Percentiles rank a stretch among this genome's conserved stretches.
phyloP scores from a whole-genome alignment of 2,888 invertebrate species.

The Agrochola lychnidis region DNA sequence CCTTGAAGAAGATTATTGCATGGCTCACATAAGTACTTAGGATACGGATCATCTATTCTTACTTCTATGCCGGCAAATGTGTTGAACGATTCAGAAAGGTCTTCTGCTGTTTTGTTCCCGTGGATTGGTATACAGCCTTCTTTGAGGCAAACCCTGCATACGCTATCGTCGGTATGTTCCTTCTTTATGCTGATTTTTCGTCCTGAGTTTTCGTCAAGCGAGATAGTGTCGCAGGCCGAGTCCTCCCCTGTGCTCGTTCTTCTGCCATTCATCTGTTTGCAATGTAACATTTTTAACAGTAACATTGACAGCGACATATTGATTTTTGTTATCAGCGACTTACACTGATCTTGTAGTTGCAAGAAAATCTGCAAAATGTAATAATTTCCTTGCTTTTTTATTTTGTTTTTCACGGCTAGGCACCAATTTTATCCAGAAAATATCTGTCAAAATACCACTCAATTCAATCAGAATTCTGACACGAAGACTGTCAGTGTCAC shows the following conservation, averaged over 20 bases:
- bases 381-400: not conserved
- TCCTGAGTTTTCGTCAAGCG: slow-evolving; percentile 20
- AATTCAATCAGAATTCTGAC: not conserved
- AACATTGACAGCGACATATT: slow-evolving; percentile 71
- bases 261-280: slow-evolving; percentile 64
- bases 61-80: slow-evolving; percentile 78
- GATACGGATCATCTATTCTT: slow-evolving; percentile 75
- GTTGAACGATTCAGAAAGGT: slow-evolving; percentile 75
- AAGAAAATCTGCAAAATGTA: not conserved
- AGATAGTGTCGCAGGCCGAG: slow-evolving; percentile 13
- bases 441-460: not conserved
- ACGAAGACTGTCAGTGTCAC: not conserved
- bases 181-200: slow-evolving; percentile 52
- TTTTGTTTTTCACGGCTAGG: not conserved
- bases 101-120: slow-evolving; percentile 66
- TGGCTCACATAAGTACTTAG: slow-evolving; percentile 80
- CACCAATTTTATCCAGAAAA: not conserved
- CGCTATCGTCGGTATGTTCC: slow-evolving; percentile 58
- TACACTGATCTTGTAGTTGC: not conserved
- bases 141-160: slow-evolving; percentile 84
- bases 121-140: slow-evolving; percentile 82
- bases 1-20: slow-evolving; percentile 80
- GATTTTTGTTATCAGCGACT: slow-evolving; percentile 9
- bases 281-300: slow-evolving; percentile 79
- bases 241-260: slow-evolving; percentile 21